These are phyloP conservation scores for Staurois parvus DNA, from an alignment of 2,797 vertebrate species.

Conservation along the genomic window DNA sequence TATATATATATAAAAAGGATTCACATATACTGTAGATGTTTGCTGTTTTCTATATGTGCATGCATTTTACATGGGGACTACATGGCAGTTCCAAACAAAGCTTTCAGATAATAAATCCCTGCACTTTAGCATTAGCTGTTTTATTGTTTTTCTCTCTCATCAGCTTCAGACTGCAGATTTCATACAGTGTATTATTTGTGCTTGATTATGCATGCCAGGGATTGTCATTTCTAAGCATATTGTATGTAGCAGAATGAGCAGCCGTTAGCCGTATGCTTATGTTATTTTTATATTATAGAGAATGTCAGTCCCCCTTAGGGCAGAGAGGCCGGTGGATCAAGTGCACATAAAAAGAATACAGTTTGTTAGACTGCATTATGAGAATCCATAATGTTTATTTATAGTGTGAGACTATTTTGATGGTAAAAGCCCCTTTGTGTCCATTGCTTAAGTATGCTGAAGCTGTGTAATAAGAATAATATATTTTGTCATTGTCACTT, in stretches of 20 bases:
- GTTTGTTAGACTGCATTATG: neutral
- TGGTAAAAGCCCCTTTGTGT: neutral
- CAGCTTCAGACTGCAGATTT: neutral
- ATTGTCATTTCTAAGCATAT: constrained; percentile 13
- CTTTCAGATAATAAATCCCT: too few relatives aligned
- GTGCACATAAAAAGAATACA: constrained; percentile 16
- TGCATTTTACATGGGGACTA: too few relatives aligned
- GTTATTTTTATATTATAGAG: constrained; percentile 12
- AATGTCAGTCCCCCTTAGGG: constrained; percentile 47
- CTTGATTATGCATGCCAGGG: constrained; percentile 21
- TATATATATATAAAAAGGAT: too few relatives aligned
- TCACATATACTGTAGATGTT: too few relatives aligned
- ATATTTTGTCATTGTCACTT: neutral
- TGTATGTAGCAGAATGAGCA: neutral
- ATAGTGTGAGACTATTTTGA: neutral
- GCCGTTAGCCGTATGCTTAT: neutral
- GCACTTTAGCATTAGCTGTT: neutral
- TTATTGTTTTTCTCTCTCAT: neutral
- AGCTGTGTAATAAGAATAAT: neutral
- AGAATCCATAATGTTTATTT: constrained; percentile 17
- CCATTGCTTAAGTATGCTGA: neutral
- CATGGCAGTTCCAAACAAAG: too few relatives aligned
- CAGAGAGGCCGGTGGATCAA: constrained; percentile 1
- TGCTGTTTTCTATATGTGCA: too few relatives aligned
- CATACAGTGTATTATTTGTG: neutral